Evolutionary conservation across 2,113 vertebrate species (phyloP).

Genomic region (Tragelaphus strepsiceros): DNA sequence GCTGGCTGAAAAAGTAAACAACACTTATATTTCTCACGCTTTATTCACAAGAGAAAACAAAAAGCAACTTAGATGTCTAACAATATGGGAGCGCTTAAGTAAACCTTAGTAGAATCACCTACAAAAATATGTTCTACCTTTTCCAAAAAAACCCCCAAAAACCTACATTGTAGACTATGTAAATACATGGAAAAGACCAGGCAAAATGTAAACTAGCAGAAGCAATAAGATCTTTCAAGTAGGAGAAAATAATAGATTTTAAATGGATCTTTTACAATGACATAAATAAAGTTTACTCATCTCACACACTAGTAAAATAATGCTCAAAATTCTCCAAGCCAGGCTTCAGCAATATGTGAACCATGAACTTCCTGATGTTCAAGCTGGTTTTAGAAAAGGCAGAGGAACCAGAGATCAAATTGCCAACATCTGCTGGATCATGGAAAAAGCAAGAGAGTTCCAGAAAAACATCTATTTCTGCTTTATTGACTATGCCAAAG

Average conservation of each 20-base stretch:
- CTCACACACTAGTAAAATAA: too few relatives aligned
- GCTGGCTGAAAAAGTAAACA: background rate
- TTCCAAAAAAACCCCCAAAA: background rate
- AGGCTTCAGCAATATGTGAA: too few relatives aligned
- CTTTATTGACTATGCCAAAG: too few relatives aligned
- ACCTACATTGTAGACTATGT: background rate
- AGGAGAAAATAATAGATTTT: background rate
- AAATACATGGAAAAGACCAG: background rate
- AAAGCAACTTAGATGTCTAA: background rate
- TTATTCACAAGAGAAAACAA: background rate
- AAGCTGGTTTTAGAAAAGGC: too few relatives aligned
- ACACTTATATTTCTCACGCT: background rate
- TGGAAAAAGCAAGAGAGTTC: too few relatives aligned
- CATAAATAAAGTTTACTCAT: background rate
- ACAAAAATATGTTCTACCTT: background rate
- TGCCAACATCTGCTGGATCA: too few relatives aligned
- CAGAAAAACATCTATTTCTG: too few relatives aligned
- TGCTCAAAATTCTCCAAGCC: too few relatives aligned
- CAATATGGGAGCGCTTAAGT: background rate
- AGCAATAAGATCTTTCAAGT: background rate
- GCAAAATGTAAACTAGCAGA: background rate
- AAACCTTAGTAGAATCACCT: background rate
- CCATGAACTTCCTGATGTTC: too few relatives aligned
- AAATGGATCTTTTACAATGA: background rate
- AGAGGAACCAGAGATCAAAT: too few relatives aligned